Base-by-base conservation (phyloP, 2,888 invertebrate genomes). In the Apamea epomidion region DNA sequence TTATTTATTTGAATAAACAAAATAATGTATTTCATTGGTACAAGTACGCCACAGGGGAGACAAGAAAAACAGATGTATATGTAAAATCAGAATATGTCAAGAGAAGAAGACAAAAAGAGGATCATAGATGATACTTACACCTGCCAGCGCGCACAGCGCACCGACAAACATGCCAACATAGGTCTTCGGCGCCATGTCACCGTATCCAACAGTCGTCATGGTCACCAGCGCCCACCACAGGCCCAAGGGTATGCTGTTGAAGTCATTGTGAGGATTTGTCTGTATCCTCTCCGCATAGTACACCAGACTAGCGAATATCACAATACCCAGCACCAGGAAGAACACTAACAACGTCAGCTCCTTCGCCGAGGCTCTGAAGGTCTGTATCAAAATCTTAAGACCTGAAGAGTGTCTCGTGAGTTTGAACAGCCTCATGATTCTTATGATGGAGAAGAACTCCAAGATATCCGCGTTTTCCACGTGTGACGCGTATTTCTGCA, bases 191-290 rank as follows among this genome's bases (percentile, higher is more conserved):
- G 98, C 99, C 99, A 99, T 99, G 96, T 99, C 99, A 81, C 99
- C 99, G 95, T 99, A 99, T 69, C 99, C 99, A 81, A 99, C 99
- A 0, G 99, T 99, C 90, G 99, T 99, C 99, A 99, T 99, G 89
- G 99, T 99, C 89, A 99, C 99, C 96, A 99, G 98, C 70, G 99
- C 99, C 99, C 99, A 99, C 99, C 99, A 99, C 88, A 99, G 97
- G 70, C 99, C 99, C 92, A 99, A 97, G 70, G 99, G 99, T 97
- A 99, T 99, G 96, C 99, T 99, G 95, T 99, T 99, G 97, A 99
- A 99, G 97, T 99, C 99, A 97, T 99, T 99, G 95, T 99, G 98
- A 84, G 99, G 99, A 97, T 99, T 99, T 88, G 98, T 98, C 96
- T 99, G 99, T 93, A 99, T 99, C 93, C 99, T 97, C 97, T 99